Base-by-base conservation (phyloP, 2,113 vertebrate species). In the Cariama cristata region DNA sequence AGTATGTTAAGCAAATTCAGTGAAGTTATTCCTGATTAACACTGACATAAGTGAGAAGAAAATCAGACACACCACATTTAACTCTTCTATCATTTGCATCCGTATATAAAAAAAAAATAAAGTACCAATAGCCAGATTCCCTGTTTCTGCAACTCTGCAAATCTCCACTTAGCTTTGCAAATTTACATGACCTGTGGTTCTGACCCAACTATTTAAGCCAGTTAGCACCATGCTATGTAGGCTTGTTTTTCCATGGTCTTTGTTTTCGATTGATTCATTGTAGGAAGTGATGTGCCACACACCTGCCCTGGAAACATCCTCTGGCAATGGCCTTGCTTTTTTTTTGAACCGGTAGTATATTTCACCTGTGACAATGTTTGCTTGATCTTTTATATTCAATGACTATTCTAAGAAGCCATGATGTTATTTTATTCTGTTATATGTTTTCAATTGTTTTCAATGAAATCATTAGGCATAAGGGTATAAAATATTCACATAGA, bases 41-140 rank as follows among this genome's bases (percentile, higher is more conserved):
- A 52, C 20, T 76, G 73, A 88, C 50, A 18, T 42, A 96, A 93
- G 77, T 33, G 74, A 91, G 79, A 91, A 92, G 24, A 79, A 67
- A 94, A 64, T 69, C 80, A 87, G 42, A 18, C 23, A 59, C 32
- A 13, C 21, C 7, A 7, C 18, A 82, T 67, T 88, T 91, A 90
- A 87, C 69, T 73, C 66, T 79, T 58, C 50, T 76, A 50, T 73
- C 42, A 85, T 76, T 89, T 88, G 15, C 53, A 93, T 79, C 53
- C 20, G 24, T 23, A 22, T 79, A 93, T 95, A 89, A 32, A 80
- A 90, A 75, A 23, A 47, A 69, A 32, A 20, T 38, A 33, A 68
- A 45, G n/a, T 73, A 49, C 28, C 40, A 67, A 53, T 62, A 92
- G 28, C 35, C 58, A 35, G 49, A 76, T 50, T 11, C 26, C 9